Base-by-base conservation (phyloP, 37 sponge, comb jelly and placozoan species). In the Axinella damicornis region DNA sequence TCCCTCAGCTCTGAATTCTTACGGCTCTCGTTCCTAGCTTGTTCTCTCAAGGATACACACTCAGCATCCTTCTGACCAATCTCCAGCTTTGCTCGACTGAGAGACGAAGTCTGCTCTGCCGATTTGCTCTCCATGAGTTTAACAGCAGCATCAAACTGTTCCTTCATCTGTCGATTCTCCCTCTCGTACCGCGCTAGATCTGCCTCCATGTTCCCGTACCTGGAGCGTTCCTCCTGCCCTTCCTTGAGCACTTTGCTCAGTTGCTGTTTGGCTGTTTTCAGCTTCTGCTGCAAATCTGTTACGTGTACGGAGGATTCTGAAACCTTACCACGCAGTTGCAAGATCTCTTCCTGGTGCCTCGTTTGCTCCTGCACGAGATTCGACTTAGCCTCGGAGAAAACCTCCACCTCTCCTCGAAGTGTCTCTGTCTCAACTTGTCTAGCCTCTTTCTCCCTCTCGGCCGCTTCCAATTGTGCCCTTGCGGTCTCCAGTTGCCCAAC, bases 121-220 rank as follows among this genome's bases (percentile, higher is more conserved):
- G 56, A 20, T 34, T 82, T 69, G 22, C 39, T 39, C 19, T 89
- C 81, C 83, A 89, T 77, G 2, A 82, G 72, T 33, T 81, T 65
- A 34, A 89, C 89, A 28, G 89, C 83, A 14, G 89, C 82, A 55
- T 82, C 77, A 69, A 89, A 89, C 66, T 89, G 89, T 32, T 76
- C 41, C 69, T 89, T 89, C 83, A 89, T 82, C 77, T 81, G 83
- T 41, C 53, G 20, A 27, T 73, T 89, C 62, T 89, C 89, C 16
- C 57, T 56, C 33, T 83, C 22, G 54, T 58, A 34, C 58, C 40
- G 52, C 32, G 27, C 57, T 15, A 89, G 78, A 32, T 89, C 89
- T 31, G 78, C 69, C 18, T 77, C 77, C 65, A 88, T 9, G 2
- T n/a, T 25, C 33, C 75, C 77, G 31, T 36, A 33, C 36, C 35